These are phyloP conservation scores for Cyanistes caeruleus DNA, from an alignment of 2,113 vertebrate genomes.

Conservation along the genomic window DNA sequence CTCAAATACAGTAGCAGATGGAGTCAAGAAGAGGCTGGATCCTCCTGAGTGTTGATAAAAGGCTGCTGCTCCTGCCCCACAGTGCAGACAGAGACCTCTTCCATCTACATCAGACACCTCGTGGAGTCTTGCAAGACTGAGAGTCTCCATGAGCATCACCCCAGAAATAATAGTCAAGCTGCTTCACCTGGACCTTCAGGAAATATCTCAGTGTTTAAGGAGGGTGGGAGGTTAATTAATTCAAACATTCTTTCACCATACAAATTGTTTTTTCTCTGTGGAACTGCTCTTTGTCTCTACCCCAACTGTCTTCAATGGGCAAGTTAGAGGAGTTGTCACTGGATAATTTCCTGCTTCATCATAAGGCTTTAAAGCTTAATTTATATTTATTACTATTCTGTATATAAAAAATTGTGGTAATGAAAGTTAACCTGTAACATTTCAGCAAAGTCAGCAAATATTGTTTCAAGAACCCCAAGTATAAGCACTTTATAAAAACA, in stretches of 20 bases:
- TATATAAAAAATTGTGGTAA: not conserved
- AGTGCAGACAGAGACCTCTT: not conserved
- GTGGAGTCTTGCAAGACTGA: not conserved
- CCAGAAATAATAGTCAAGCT: not conserved
- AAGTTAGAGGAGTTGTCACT: not conserved
- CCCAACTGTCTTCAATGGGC: not conserved
- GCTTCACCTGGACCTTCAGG: not conserved
- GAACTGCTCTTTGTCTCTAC: not conserved
- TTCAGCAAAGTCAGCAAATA: constrained; percentile 26
- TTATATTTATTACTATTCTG: not conserved
- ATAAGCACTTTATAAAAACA: constrained; percentile 38
- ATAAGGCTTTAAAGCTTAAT: not conserved
- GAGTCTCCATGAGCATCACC: not conserved
- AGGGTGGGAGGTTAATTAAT: not conserved
- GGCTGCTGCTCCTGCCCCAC: not conserved
- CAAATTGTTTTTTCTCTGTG: not conserved
- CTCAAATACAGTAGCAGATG: not conserved
- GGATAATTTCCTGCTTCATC: not conserved
- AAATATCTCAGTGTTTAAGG: not conserved
- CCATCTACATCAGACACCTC: not conserved
- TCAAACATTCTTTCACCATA: not conserved
- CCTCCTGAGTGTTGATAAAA: not conserved
- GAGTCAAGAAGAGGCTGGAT: too few relatives aligned
- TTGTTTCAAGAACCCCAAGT: not conserved
- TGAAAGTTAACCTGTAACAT: not conserved